phyloP scores from a whole-genome alignment of 2,888 invertebrate species.

The Agrotis clavis region DNA sequence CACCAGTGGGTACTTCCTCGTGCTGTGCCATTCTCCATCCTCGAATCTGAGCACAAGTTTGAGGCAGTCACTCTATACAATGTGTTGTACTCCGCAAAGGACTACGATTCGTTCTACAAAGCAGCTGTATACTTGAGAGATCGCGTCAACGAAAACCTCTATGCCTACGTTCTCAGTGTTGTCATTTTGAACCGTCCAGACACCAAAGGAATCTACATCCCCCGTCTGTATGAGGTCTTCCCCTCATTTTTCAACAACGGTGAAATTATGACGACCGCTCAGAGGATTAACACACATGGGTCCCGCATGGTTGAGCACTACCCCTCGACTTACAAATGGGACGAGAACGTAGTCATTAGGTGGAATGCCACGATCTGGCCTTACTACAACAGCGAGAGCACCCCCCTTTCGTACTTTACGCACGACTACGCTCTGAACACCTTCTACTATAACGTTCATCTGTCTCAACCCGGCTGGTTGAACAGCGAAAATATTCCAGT shows the following conservation, averaged over 20 bases:
- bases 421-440: constrained; percentile 93
- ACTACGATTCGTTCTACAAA: constrained; percentile 93
- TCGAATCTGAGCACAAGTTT: constrained; percentile 90
- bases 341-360: constrained; percentile 90
- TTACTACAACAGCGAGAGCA: constrained; percentile 90
- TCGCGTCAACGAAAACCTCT: constrained; percentile 93
- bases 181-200: constrained; percentile 92
- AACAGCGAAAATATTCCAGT: constrained; percentile 89
- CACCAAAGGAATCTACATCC: constrained; percentile 92
- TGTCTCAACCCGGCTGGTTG: constrained; percentile 93
- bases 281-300: constrained; percentile 90
- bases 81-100: constrained; percentile 93
- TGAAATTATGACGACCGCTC: constrained; percentile 93
- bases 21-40: constrained; percentile 91
- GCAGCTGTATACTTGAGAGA: constrained; percentile 93
- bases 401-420: constrained; percentile 93
- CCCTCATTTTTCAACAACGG: constrained; percentile 94
- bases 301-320: constrained; percentile 76
- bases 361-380: constrained; percentile 92
- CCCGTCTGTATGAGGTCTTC: constrained; percentile 94
- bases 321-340: constrained; percentile 80
- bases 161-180: constrained; percentile 92
- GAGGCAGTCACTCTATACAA: constrained; percentile 93
- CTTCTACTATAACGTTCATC: constrained; percentile 92
- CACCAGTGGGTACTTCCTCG: constrained; percentile 90